Evolutionary conservation across 2,113 vertebrate genomes (phyloP), one percentile per base, ranked within the genome.

Genomic region (Oreochromis spilurus): DNA sequence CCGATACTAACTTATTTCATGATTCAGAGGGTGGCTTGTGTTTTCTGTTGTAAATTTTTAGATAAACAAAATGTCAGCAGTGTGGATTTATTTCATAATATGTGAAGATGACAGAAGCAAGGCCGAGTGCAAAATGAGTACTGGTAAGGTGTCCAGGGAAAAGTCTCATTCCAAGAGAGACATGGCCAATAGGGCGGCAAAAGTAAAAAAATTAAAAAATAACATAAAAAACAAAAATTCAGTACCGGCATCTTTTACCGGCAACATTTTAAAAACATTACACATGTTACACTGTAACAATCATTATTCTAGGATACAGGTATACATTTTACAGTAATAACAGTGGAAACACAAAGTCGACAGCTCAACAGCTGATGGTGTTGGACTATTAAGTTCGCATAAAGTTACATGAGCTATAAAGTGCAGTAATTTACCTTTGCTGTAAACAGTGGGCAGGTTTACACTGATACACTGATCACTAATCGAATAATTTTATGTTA

Each of bases 151-250:
- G 26, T 54, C 53, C 53, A 24, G n/a, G n/a, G 10, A 54, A 54
- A 24, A 54, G n/a, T 54, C 1, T 54, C n/a, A 54, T 54, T 12
- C 53, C 53, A 54, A 12, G 10, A 54, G n/a, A 54, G 10, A 12
- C n/a, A 3, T 24, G n/a, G n/a, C 5, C 5, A 54, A 54, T 24
- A 5, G n/a, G 21, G 52, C 2, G 9, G 5, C n/a, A n/a, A 53
- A 53, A 53, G 50, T 11, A 54, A 54, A 54, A 54, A 2, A 9
- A 3, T 26, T 26, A 3, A 53, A 53, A 53, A 53, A n/a, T 0
- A 31, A 31, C 31, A 31, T 0, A 21, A 54, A 21, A 4, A 21
- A n/a, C n/a, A n/a, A 21, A 54, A 1, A 6, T 6, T 21, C n/a
- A 21, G 52, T 3, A 21, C 52, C n/a, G 0, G 52, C n/a, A 54